phyloP scores from a whole-genome alignment of 2,113 vertebrate genomes.

The Rattus rattus region DNA sequence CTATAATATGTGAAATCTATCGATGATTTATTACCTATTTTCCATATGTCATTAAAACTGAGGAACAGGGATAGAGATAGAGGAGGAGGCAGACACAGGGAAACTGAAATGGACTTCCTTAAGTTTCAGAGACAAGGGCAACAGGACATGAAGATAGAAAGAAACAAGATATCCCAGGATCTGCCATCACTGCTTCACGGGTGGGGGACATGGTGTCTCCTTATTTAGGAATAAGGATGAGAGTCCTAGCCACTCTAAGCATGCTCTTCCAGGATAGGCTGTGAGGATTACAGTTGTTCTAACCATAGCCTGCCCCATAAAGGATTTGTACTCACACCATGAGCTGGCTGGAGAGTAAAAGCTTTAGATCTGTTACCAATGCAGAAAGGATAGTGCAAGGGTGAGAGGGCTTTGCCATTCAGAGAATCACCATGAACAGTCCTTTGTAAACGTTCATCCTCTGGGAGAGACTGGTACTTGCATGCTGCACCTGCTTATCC shows the following conservation, averaged over 20 bases:
- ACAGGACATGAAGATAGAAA: neutral
- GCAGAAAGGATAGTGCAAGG: too few species aligned
- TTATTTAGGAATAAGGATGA: neutral
- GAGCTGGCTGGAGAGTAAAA: neutral
- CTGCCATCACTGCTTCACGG: too few species aligned
- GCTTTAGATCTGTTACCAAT: neutral
- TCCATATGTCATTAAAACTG: neutral
- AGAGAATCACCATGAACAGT: neutral
- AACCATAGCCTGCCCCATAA: neutral
- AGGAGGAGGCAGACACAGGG: neutral
- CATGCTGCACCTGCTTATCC: neutral
- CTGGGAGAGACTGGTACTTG: neutral
- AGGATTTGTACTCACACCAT: neutral
- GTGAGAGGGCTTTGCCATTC: neutral
- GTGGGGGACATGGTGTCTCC: too few species aligned
- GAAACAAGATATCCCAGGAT: neutral
- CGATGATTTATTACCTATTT: neutral
- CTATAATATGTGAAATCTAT: neutral
- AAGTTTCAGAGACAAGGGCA: neutral
- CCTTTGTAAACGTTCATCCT: neutral
- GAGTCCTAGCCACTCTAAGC: neutral
- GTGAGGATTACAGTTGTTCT: neutral
- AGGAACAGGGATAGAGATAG: neutral
- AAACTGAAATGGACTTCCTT: neutral
- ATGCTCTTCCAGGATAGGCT: neutral